Conservation (phyloP, 2,113 vertebrate species). For the Limanda limanda region DNA sequence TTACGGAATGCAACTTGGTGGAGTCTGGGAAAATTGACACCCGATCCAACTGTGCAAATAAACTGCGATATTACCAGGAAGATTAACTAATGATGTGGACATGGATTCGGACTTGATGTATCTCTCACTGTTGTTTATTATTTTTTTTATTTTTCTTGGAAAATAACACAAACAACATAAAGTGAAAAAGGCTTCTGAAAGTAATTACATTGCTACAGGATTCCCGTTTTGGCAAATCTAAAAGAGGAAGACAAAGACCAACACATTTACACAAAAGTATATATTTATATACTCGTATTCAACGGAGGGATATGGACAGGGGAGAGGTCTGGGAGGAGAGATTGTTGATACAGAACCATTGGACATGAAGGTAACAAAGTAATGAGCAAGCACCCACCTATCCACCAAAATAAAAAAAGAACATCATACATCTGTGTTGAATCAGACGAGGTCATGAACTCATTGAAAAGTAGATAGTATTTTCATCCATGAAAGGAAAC, state of each 20-base stretch:
- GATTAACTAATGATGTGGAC: background rate
- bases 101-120: background rate
- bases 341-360: constrained; percentile 63
- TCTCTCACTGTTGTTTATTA: constrained; percentile 33
- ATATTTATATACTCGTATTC: constrained; percentile 82
- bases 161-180: constrained; percentile 81
- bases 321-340: constrained; percentile 48
- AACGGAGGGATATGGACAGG: constrained; percentile 73
- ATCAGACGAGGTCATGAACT: constrained; percentile 46
- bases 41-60: background rate
- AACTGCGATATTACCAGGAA: background rate
- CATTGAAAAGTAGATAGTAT: constrained; percentile 52
- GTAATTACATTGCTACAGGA: constrained; percentile 86
- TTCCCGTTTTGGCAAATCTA: constrained; percentile 74
- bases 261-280: constrained; percentile 84
- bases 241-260: constrained; percentile 68
- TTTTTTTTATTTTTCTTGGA: constrained; percentile 79
- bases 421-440: constrained; percentile 56
- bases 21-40: constrained; percentile 30
- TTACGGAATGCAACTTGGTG: constrained; percentile 54
- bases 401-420: background rate
- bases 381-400: constrained; percentile 24
- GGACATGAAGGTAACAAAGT: constrained; percentile 62
- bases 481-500: constrained; percentile 46
- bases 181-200: constrained; percentile 80